Evolutionary conservation across 2,888 invertebrate genomes (phyloP).

Genomic region (Hyppa rectilinea): DNA sequence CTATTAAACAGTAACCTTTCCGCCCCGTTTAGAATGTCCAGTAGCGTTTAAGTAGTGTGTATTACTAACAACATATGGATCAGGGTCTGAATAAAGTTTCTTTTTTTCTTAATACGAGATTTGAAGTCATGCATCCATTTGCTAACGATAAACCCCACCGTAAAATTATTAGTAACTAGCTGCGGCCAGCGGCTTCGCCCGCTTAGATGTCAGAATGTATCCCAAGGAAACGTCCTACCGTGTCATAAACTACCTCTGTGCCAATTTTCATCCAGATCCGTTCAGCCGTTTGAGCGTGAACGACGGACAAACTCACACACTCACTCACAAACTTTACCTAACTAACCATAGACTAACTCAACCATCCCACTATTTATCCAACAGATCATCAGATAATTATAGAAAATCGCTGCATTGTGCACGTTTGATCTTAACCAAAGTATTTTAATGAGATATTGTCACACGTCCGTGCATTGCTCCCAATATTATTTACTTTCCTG

Average conservation of each 20-base stretch:
- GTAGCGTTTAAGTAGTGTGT: no score
- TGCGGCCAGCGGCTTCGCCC: no score
- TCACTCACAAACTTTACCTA: no score
- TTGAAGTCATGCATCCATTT: not conserved
- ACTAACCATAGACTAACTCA: slow-evolving; percentile 1
- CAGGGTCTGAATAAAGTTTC: no score
- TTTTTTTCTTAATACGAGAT: not conserved
- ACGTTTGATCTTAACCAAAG: not conserved
- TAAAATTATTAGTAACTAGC: not conserved
- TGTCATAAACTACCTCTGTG: no score
- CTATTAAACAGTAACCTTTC: not conserved
- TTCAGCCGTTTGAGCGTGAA: no score
- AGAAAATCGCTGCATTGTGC: slow-evolving; percentile 37
- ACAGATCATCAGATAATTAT: slow-evolving; percentile 39
- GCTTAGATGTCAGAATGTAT: no score
- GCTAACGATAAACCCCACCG: not conserved
- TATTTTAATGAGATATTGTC: slow-evolving; percentile 40
- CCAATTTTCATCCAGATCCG: no score
- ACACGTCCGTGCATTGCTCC: slow-evolving; percentile 14
- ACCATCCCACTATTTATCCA: slow-evolving; percentile 4
- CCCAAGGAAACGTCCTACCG: no score
- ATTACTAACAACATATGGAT: no score
- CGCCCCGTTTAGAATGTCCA: no score
- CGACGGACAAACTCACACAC: no score
- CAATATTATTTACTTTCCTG: slow-evolving; percentile 31